Conservation (phyloP, 2,797 vertebrate genomes). For the Lagodon rhomboides region DNA sequence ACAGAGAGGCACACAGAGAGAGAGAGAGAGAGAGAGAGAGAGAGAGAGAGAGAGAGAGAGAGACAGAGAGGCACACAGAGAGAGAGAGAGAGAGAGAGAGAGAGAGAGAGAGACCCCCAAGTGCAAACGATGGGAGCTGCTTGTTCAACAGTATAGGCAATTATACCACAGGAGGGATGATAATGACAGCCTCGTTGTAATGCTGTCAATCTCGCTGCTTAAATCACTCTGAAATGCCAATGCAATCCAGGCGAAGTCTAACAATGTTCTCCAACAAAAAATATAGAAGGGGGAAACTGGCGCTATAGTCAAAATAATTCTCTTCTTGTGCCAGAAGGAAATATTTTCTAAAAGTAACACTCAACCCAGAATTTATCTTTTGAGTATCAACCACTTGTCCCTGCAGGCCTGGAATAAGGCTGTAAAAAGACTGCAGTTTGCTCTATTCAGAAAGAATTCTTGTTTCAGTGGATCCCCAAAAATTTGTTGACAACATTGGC, state of each 20-base stretch:
- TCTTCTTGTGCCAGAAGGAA: slow-evolving; percentile 42
- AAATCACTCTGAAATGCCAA: slow-evolving; percentile 73
- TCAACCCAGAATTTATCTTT: slow-evolving; percentile 39
- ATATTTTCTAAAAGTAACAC: slow-evolving; percentile 44
- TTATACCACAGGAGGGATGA: slow-evolving; percentile 74
- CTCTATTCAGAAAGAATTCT: slow-evolving; percentile 9
- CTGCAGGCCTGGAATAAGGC: slow-evolving; percentile 2
- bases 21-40: slow-evolving; percentile 10
- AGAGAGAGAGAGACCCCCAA: slow-evolving; percentile 47
- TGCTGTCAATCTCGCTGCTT: slow-evolving; percentile 69
- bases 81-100: slow-evolving; percentile 10
- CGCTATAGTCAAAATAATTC: slow-evolving; percentile 50
- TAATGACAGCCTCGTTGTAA: slow-evolving; percentile 73
- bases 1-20: not conserved
- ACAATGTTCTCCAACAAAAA: slow-evolving; percentile 48
- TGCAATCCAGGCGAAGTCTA: slow-evolving; percentile 45
- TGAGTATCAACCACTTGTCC: slow-evolving; percentile 20
- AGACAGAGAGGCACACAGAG: not conserved
- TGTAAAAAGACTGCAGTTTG: slow-evolving; percentile 14
- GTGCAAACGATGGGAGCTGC: slow-evolving; percentile 62
- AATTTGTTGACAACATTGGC: not conserved
- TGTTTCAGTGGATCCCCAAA: slow-evolving; percentile 19
- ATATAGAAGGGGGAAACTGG: slow-evolving; percentile 30
- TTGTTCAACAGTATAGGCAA: slow-evolving; percentile 75
- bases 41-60: slow-evolving; percentile 28